phyloP scores from a whole-genome alignment of 1,140 invertebrate species.

The Lycorma delicatula region DNA sequence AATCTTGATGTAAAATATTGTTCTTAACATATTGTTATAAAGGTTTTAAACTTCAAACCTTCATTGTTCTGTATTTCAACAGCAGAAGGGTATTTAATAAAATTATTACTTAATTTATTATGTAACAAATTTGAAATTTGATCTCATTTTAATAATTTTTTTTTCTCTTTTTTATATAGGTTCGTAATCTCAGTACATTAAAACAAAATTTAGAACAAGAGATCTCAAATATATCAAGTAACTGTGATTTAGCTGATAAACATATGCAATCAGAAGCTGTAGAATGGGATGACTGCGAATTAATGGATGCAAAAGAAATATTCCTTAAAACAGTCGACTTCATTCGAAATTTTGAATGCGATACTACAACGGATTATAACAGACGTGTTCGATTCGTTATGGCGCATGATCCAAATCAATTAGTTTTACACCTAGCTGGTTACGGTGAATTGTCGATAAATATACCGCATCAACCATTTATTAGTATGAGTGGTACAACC shows the following conservation, averaged over 20 bases:
- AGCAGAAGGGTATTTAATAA: no score
- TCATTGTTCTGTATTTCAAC: no score
- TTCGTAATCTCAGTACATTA: slow-evolving; percentile 70
- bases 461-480: slow-evolving; percentile 44
- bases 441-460: slow-evolving; percentile 82
- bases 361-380: slow-evolving; percentile 78
- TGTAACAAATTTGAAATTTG: no score
- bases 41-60: no score
- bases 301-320: slow-evolving; percentile 90
- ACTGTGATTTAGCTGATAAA: slow-evolving; percentile 94
- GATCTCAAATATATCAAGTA: slow-evolving; percentile 85
- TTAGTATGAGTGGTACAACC: slow-evolving; percentile 33
- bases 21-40: no score
- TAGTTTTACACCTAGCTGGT: slow-evolving; percentile 67
- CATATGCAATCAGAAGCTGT: slow-evolving; percentile 73
- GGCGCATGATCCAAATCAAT: slow-evolving; percentile 80
- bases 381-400: slow-evolving; percentile 75
- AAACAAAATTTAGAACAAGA: slow-evolving; percentile 90
- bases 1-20: no score
- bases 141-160: no score
- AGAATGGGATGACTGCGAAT: slow-evolving; percentile 78
- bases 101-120: no score
- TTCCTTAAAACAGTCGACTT: slow-evolving; percentile 91
- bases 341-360: slow-evolving; percentile 86
- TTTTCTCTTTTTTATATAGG: no score